Conservation (phyloP, 2,888 invertebrate genomes). For the Lepas anatifera region DNA sequence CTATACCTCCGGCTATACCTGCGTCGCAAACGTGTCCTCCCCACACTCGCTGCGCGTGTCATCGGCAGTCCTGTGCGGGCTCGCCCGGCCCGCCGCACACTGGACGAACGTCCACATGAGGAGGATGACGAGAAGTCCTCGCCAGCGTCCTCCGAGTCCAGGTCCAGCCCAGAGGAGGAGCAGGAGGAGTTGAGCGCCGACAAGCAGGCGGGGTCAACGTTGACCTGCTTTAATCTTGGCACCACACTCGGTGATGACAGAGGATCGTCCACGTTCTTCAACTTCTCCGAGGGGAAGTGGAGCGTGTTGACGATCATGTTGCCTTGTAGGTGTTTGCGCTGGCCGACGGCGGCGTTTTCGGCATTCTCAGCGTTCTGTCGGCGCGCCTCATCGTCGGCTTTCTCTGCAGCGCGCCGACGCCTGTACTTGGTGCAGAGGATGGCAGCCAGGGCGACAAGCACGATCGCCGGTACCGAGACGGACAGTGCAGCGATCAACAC, state of each 20-base stretch:
- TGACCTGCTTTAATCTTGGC: neutral
- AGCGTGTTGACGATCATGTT: slow-evolving; percentile 29
- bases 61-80: no score
- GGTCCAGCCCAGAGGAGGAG: slow-evolving; percentile 10
- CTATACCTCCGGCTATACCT: no score
- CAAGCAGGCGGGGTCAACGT: slow-evolving; percentile 11
- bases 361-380: slow-evolving; percentile 88
- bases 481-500: slow-evolving; percentile 76
- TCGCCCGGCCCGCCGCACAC: no score
- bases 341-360: slow-evolving; percentile 45
- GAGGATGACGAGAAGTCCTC: no score
- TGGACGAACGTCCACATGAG: no score
- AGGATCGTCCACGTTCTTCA: slow-evolving; percentile 22
- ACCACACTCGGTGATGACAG: neutral
- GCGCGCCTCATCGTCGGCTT: slow-evolving; percentile 76
- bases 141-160: slow-evolving; percentile 13
- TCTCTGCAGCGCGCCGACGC: slow-evolving; percentile 59
- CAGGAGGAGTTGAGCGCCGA: neutral
- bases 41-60: no score
- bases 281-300: slow-evolving; percentile 26
- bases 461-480: slow-evolving; percentile 65
- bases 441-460: slow-evolving; percentile 59
- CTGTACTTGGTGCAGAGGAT: slow-evolving; percentile 70
- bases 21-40: no score
- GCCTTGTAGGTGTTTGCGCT: slow-evolving; percentile 28